Evolutionary conservation across 2,888 invertebrate genomes (phyloP).

Genomic region (Clunio marinus): DNA sequence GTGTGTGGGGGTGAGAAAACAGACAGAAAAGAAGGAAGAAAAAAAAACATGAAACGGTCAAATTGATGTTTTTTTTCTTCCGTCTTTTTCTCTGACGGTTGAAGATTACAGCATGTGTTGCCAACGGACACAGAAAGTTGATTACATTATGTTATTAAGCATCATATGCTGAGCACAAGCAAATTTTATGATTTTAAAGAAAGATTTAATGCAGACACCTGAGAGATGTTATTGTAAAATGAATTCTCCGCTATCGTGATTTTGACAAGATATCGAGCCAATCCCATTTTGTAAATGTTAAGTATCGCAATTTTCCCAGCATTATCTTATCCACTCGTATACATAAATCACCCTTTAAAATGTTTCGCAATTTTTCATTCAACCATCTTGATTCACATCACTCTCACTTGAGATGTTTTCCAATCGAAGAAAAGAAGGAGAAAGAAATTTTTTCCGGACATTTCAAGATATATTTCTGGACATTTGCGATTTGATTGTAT

Average conservation of each 20-base stretch:
- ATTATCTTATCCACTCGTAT: too few species aligned
- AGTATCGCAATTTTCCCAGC: too few species aligned
- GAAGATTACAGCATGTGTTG: conserved; percentile 1
- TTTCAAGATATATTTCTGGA: conserved; percentile 36
- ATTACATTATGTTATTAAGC: conserved; percentile 37
- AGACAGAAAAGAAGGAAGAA: conserved; percentile 2
- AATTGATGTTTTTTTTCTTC: conserved; percentile 31
- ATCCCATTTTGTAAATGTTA: too few species aligned
- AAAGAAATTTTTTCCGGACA: neutral
- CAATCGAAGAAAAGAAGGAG: neutral
- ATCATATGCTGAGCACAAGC: conserved; percentile 30
- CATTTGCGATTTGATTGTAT: conserved; percentile 38
- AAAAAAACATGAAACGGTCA: conserved; percentile 27
- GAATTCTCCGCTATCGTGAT: neutral
- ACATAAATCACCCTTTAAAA: too few species aligned
- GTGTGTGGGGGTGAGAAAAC: neutral
- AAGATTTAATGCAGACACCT: conserved; percentile 12
- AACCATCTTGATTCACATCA: neutral
- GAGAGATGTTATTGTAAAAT: neutral
- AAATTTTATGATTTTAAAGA: conserved; percentile 23
- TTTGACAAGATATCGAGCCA: too few species aligned
- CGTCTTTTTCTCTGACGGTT: neutral
- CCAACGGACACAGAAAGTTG: conserved; percentile 23
- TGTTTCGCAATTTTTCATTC: neutral
- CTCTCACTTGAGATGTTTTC: too few species aligned